phyloP scores from a whole-genome alignment of 2,888 invertebrate genomes.

The Biston stratarius region DNA sequence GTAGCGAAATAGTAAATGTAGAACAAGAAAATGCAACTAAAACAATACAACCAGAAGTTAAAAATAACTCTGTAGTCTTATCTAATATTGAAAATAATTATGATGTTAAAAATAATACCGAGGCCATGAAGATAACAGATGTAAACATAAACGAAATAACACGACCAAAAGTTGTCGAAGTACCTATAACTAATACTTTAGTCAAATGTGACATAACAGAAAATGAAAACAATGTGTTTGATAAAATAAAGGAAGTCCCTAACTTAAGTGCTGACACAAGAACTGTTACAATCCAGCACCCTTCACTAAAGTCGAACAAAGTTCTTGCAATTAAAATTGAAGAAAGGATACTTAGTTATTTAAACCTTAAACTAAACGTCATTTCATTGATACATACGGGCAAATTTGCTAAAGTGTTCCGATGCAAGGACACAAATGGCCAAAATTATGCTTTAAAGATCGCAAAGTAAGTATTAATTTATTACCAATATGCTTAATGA shows the following conservation, averaged over 20 bases:
- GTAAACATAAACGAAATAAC: no score
- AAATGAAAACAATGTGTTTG: neutral
- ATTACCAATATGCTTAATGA: neutral
- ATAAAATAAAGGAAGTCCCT: neutral
- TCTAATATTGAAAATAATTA: no score
- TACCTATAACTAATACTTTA: neutral
- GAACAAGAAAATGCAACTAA: no score
- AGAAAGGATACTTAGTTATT: slow-evolving; percentile 40
- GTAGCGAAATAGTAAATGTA: no score
- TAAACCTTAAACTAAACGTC: slow-evolving; percentile 47
- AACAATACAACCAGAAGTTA: no score
- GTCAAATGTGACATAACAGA: neutral
- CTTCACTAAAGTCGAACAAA: slow-evolving; percentile 5
- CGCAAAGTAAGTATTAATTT: slow-evolving; percentile 53
- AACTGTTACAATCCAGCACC: neutral
- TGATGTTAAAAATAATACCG: no score
- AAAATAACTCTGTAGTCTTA: no score
- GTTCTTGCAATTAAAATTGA: slow-evolving; percentile 39
- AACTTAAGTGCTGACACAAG: slow-evolving; percentile 3
- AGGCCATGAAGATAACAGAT: no score
- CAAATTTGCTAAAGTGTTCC: slow-evolving; percentile 59
- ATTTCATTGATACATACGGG: slow-evolving; percentile 53
- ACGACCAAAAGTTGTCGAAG: neutral
- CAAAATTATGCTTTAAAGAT: slow-evolving; percentile 58
- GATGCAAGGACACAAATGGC: slow-evolving; percentile 49